Evolutionary conservation across 1,140 invertebrate genomes (phyloP), one percentile per base, ranked within the genome.

Genomic region (Coboldia fuscipes): DNA sequence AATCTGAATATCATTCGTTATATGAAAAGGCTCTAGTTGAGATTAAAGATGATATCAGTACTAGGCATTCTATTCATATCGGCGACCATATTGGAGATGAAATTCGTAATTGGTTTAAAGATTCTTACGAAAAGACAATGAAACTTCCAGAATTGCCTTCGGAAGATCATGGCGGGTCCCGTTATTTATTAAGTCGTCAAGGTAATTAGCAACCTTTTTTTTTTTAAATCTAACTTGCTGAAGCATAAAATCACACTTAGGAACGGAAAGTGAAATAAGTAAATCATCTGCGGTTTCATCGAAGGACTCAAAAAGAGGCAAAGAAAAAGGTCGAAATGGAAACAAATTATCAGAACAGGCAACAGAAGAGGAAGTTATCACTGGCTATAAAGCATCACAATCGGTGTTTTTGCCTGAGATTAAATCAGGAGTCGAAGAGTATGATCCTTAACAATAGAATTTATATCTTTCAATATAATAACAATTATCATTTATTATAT

Each of bases 131-230:
- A 31, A 68, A 73, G 39, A 83, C 80, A 15, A 83, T 81, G 17
- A 86, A 83, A 57, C 75, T 93, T 50, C 86, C 88, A 0, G 83
- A 90, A 42, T 73, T 85, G 44, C 86, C 88, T 3, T 74, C 80
- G n/a, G 80, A 76, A 35, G 85, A 90, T 50, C 74, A 77, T 44
- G 84, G 85, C 14, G 83, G 85, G 2, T 89, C 84, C 2, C 61
- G 74, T 39, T 59, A 76, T 21, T 74, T 92, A 48, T 82, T 88
- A 42, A 79, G 75, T 42, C 58, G 73, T 45, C 72, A 72, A 57
- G 68, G 71, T 70, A 44, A 41, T 27, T 35, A 32, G 15, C 14
- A 34, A 20, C n/a, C n/a, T n/a, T n/a, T n/a, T n/a, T n/a, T n/a
- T n/a, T n/a, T n/a, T n/a, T n/a, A n/a, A n/a, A n/a, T n/a, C n/a